These are phyloP conservation scores for Cryptoblepharus egeriae DNA, from an alignment of 2,797 vertebrate species.

Conservation along the genomic window DNA sequence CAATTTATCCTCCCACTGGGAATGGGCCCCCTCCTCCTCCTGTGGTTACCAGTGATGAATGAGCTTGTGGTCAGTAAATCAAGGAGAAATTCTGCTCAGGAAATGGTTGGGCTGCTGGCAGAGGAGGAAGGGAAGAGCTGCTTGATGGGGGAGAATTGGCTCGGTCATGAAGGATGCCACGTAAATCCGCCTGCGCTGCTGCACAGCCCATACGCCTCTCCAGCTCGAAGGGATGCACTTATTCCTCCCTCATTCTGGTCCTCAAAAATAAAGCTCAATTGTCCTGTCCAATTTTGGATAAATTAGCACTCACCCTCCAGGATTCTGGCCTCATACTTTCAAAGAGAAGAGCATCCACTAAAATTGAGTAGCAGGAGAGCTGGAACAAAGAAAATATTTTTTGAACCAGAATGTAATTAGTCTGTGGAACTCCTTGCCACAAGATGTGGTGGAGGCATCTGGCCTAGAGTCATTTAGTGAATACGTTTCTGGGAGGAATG, in stretches of 20 bases:
- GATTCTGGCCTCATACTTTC: background rate
- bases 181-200: background rate
- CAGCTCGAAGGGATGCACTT: background rate
- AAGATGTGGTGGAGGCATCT: too few relatives aligned
- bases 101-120: background rate
- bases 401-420: too few relatives aligned
- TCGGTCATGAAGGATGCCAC: background rate
- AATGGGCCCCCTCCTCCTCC: background rate
- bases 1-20: constrained; percentile 21
- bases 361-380: too few relatives aligned
- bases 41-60: constrained; percentile 2
- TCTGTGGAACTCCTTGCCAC: too few relatives aligned
- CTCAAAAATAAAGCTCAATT: too few relatives aligned
- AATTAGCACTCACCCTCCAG: too few relatives aligned
- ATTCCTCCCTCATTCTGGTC: too few relatives aligned
- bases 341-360: background rate
- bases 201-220: background rate
- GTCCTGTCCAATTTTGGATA: too few relatives aligned
- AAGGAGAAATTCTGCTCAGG: constrained; percentile 28
- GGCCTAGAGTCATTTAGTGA: too few relatives aligned
- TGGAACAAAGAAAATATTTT: too few relatives aligned
- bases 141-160: background rate
- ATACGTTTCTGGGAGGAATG: too few relatives aligned
- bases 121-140: background rate
- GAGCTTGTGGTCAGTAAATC: constrained; percentile 18